phyloP scores from a whole-genome alignment of 2,888 invertebrate species.

The Morpho achilles region DNA sequence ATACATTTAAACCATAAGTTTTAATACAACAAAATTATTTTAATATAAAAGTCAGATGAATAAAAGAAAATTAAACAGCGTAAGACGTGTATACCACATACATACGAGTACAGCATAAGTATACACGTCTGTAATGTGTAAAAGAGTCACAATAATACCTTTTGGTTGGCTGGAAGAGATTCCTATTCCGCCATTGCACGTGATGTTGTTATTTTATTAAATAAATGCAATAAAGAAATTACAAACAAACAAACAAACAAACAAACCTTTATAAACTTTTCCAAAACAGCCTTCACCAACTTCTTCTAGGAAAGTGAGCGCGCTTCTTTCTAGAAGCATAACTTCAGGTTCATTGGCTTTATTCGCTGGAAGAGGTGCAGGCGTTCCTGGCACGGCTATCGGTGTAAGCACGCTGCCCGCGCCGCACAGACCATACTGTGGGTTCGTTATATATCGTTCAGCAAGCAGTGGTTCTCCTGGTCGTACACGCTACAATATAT shows the following conservation, averaged over 20 bases:
- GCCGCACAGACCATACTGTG: conserved; percentile 82
- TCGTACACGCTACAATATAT: conserved; percentile 66
- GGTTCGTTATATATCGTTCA: conserved; percentile 87
- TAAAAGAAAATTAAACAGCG: no score
- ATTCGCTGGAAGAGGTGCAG: conserved; percentile 38
- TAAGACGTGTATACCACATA: no score
- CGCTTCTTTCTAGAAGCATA: conserved; percentile 81
- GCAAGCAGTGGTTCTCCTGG: conserved; percentile 82
- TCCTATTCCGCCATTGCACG: no score
- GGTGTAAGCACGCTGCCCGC: conserved; percentile 44
- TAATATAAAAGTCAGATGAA: no score
- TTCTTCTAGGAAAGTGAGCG: conserved; percentile 85
- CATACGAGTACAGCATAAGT: no score
- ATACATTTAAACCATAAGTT: no score
- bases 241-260: conserved; percentile 63
- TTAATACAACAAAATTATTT: no score
- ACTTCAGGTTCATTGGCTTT: conserved; percentile 66
- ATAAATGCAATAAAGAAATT: no score
- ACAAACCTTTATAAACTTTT: conserved; percentile 90
- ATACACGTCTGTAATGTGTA: no score
- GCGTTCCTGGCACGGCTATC: conserved; percentile 32
- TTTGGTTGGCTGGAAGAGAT: no score
- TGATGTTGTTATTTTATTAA: no score
- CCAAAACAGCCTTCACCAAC: conserved; percentile 94
- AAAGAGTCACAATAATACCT: no score